phyloP scores from a whole-genome alignment of 2,888 invertebrate species.

The Palloptera scutellata region DNA sequence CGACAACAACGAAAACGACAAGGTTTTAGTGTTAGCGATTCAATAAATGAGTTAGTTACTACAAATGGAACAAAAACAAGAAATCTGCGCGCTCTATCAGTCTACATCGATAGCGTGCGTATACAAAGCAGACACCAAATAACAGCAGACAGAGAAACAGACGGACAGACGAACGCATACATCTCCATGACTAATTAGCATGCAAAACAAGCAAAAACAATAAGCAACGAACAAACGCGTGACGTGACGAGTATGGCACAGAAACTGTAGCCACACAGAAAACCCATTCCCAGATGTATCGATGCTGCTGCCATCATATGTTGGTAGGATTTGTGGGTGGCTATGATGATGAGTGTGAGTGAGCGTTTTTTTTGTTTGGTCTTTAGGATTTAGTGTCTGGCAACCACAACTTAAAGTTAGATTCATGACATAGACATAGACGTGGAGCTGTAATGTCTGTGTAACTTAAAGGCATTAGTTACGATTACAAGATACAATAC shows the following conservation, averaged over 20 bases:
- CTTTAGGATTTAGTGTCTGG: background rate
- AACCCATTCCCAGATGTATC: too few species aligned
- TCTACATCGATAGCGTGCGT: background rate
- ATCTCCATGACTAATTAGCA: slow-evolving; percentile 28
- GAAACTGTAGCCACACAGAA: too few species aligned
- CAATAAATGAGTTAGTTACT: too few species aligned
- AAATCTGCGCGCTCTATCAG: too few species aligned
- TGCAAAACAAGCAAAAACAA: slow-evolving; percentile 9
- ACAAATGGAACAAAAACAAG: too few species aligned
- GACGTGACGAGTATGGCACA: background rate
- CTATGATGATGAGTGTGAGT: background rate
- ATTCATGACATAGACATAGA: slow-evolving; percentile 1
- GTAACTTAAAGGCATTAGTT: background rate
- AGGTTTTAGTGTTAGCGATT: background rate
- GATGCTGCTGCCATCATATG: too few species aligned
- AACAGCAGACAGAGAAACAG: background rate
- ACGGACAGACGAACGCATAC: background rate
- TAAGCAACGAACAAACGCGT: slow-evolving; percentile 1
- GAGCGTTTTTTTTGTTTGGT: background rate
- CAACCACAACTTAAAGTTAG: slow-evolving; percentile 12
- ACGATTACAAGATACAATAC: slow-evolving; percentile 25
- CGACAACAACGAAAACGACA: too few species aligned
- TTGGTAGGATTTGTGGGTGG: background rate
- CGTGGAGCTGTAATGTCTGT: background rate
- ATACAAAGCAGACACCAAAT: background rate